Evolutionary conservation across 2,113 vertebrate species (phyloP).

Genomic region (Proterorhinus semilunaris): DNA sequence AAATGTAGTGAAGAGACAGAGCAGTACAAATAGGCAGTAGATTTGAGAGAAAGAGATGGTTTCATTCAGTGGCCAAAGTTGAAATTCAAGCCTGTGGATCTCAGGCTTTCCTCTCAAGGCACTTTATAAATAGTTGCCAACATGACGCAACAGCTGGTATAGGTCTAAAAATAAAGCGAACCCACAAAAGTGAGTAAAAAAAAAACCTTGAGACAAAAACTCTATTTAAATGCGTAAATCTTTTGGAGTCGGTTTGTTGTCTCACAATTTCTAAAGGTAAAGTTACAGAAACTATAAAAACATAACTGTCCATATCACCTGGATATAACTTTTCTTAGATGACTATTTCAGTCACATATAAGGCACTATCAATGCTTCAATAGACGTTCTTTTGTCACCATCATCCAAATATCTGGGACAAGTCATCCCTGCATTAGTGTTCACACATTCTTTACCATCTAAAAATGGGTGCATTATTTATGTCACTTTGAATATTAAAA

Average conservation of each 20-base stretch:
- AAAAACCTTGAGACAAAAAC: neutral
- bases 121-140: conserved; percentile 67
- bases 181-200: conserved; percentile 38
- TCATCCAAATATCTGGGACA: neutral
- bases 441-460: conserved; percentile 43
- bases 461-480: neutral
- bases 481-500: conserved; percentile 9
- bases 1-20: conserved; percentile 17
- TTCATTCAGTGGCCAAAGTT: conserved; percentile 35
- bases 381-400: conserved; percentile 30
- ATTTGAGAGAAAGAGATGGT: conserved; percentile 18
- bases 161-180: conserved; percentile 58
- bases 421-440: conserved; percentile 22
- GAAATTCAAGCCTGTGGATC: conserved; percentile 56
- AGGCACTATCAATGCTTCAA: conserved; percentile 17
- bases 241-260: neutral
- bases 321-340: neutral
- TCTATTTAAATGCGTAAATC: conserved; percentile 7
- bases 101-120: conserved; percentile 41
- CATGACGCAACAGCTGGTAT: conserved; percentile 71
- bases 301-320: neutral
- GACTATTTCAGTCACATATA: neutral
- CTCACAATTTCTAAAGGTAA: conserved; percentile 15
- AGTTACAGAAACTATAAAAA: conserved; percentile 1
- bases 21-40: neutral